A percentile compares a stretch with the other conserved stretches of the same genome.
phyloP scores from a whole-genome alignment of 2,888 invertebrate genomes.

The Seira musarum region DNA sequence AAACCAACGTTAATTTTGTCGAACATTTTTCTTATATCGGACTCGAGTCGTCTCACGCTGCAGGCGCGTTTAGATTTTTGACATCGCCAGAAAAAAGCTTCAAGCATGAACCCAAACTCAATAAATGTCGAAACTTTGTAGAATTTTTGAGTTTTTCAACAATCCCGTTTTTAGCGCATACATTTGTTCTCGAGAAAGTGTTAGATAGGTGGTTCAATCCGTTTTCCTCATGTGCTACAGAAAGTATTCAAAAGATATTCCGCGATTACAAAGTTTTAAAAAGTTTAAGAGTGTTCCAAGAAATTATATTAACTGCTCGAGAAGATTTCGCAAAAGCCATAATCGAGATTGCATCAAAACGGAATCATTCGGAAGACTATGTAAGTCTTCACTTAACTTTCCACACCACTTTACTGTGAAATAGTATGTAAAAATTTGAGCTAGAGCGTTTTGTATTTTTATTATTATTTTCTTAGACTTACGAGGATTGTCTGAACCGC shows the following conservation, averaged over 20 bases:
- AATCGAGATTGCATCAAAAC: slow-evolving; percentile 38
- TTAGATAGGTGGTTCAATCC: slow-evolving; percentile 45
- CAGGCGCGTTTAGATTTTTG: slow-evolving; percentile 35
- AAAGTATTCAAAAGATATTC: slow-evolving; percentile 55
- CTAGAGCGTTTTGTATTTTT: too few relatives aligned
- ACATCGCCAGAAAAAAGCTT: background rate
- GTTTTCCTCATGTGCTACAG: slow-evolving; percentile 36
- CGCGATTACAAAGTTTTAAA: slow-evolving; percentile 55
- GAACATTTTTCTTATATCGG: slow-evolving; percentile 48
- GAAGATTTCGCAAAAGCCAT: slow-evolving; percentile 63
- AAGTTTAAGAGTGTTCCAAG: slow-evolving; percentile 59
- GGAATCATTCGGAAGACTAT: slow-evolving; percentile 34
- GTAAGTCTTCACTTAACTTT: slow-evolving; percentile 30
- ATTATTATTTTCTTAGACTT: slow-evolving; percentile 39
- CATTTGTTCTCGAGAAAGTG: slow-evolving; percentile 26
- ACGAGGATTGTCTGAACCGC: slow-evolving; percentile 48
- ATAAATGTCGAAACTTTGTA: too few relatives aligned
- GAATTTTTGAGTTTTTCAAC: slow-evolving; percentile 28
- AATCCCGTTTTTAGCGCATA: slow-evolving; percentile 39
- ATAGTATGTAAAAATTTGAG: too few relatives aligned
- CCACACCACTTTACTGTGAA: too few relatives aligned
- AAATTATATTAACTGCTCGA: slow-evolving; percentile 62
- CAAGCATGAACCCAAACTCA: too few relatives aligned
- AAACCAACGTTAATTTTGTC: too few relatives aligned
- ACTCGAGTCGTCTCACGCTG: slow-evolving; percentile 23